Conservation (phyloP, 2,888 invertebrate species). For the Melanostoma scalare region DNA sequence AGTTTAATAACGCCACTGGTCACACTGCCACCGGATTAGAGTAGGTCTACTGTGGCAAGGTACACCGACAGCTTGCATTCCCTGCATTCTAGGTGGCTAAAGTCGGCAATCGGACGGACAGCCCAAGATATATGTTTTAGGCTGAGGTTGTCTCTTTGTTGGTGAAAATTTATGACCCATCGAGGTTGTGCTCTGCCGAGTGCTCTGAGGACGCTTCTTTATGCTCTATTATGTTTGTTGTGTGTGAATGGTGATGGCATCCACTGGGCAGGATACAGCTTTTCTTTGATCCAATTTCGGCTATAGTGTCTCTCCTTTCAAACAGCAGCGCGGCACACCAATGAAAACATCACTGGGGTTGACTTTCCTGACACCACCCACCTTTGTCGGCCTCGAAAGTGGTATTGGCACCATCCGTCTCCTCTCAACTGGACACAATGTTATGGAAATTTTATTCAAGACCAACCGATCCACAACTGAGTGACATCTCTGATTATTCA, state of each 20-base stretch:
- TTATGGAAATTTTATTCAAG: slow-evolving; percentile 65
- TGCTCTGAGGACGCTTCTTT: slow-evolving; percentile 54
- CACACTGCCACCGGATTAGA: slow-evolving; percentile 13
- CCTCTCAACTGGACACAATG: slow-evolving; percentile 24
- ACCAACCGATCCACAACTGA: slow-evolving; percentile 49
- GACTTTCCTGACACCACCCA: slow-evolving; percentile 64
- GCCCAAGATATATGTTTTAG: slow-evolving; percentile 70
- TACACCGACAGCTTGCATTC: slow-evolving; percentile 35
- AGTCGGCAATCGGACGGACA: slow-evolving; percentile 72
- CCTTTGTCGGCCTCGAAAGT: slow-evolving; percentile 39
- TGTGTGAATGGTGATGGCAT: slow-evolving; percentile 30
- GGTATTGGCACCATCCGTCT: slow-evolving; percentile 37
- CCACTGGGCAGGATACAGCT: background rate
- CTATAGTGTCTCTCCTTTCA: slow-evolving; percentile 11
- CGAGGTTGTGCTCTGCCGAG: slow-evolving; percentile 47
- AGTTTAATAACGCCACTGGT: background rate
- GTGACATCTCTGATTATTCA: slow-evolving; percentile 68
- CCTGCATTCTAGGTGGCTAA: slow-evolving; percentile 67
- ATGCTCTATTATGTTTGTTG: slow-evolving; percentile 66
- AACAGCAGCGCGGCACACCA: slow-evolving; percentile 14
- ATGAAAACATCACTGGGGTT: slow-evolving; percentile 60
- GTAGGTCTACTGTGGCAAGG: slow-evolving; percentile 18
- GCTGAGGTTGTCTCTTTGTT: slow-evolving; percentile 69
- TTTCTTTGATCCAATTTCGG: slow-evolving; percentile 57
- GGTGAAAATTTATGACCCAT: slow-evolving; percentile 70